Conservation (phyloP, 2,888 invertebrate genomes). For the Andrena praecox region DNA sequence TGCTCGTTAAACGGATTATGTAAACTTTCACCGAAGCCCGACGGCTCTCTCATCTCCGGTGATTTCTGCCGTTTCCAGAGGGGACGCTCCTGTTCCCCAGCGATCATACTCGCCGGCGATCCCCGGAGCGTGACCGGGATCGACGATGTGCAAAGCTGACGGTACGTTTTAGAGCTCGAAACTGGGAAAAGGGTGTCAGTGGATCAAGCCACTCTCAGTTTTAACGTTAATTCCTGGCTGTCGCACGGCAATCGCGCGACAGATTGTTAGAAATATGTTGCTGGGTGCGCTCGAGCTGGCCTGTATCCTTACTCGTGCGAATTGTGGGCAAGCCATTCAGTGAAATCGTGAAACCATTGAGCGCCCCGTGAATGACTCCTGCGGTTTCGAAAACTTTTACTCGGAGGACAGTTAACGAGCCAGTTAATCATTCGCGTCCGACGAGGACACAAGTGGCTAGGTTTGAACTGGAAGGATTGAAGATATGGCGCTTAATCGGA, state of each 20-base stretch:
- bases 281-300: neutral
- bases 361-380: constrained; percentile 27
- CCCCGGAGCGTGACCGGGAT: neutral
- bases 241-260: constrained; percentile 11
- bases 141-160: too few species aligned
- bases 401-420: neutral
- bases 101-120: neutral
- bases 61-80: neutral
- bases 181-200: constrained; percentile 24
- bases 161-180: neutral
- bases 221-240: constrained; percentile 35
- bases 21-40: constrained; percentile 56
- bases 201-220: constrained; percentile 45
- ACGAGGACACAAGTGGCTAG: too few species aligned
- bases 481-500: too few species aligned
- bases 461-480: too few species aligned
- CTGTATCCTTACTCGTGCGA: neutral
- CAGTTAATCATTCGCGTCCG: too few species aligned
- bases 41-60: neutral
- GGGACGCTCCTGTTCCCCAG: neutral
- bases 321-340: neutral
- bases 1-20: constrained; percentile 51
- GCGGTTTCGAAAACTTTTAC: constrained; percentile 20
- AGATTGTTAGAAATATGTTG: constrained; percentile 1
- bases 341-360: neutral